Evolutionary conservation across 92 coral and sea anemone species (phyloP).

Genomic region (Zoanthus solanderi): DNA sequence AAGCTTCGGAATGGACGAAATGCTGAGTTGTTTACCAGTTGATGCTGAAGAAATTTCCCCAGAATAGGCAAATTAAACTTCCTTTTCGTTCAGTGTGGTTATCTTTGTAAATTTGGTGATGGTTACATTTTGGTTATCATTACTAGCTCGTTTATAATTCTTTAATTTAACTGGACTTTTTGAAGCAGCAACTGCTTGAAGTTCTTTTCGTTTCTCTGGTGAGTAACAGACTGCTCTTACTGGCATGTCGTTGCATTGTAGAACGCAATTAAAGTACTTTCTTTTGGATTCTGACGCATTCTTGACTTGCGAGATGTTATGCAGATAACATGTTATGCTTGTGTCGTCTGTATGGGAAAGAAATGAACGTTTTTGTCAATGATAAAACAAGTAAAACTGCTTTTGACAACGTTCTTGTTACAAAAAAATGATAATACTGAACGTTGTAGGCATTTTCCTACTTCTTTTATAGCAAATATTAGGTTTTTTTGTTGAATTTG

Average conservation of each 20-base stretch:
- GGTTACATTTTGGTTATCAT: background rate
- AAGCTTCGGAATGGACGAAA: no score
- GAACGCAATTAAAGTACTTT: slow-evolving; percentile 37
- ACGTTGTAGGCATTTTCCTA: no score
- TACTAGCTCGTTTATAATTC: slow-evolving; percentile 26
- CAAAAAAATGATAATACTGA: no score
- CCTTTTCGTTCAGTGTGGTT: slow-evolving; percentile 1
- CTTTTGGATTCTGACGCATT: slow-evolving; percentile 2
- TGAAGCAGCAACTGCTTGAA: slow-evolving; percentile 45
- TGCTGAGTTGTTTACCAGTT: background rate
- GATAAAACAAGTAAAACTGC: no score
- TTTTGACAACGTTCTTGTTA: no score
- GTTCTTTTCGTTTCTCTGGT: slow-evolving; percentile 43
- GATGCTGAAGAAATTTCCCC: slow-evolving; percentile 20
- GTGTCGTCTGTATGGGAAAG: background rate
- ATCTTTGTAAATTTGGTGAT: slow-evolving; percentile 32
- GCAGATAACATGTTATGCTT: background rate
- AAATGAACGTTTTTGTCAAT: no score
- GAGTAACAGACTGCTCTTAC: slow-evolving; percentile 49
- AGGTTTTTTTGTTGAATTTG: no score
- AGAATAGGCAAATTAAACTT: slow-evolving; percentile 31
- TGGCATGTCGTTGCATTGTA: slow-evolving; percentile 38
- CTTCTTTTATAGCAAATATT: no score
- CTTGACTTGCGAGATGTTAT: background rate
- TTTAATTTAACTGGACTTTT: slow-evolving; percentile 51